phyloP scores from a whole-genome alignment of 2,113 vertebrate species.

The Mixornis gularis region DNA sequence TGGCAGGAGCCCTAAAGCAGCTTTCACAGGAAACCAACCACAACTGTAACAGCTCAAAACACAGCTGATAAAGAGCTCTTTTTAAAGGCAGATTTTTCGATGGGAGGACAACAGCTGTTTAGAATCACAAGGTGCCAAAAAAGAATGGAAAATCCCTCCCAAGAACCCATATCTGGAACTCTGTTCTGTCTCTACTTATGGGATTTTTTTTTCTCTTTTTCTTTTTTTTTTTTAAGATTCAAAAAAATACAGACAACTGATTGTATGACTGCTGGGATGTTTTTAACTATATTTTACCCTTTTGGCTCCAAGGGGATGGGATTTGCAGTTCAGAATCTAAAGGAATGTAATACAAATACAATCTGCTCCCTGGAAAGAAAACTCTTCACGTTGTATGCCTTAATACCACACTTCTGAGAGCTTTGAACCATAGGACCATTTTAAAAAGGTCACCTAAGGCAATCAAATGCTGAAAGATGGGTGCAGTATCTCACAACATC shows the following conservation, averaged over 20 bases:
- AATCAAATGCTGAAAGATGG: constrained; percentile 16
- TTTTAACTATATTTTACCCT: constrained; percentile 26
- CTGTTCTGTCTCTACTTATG: constrained; percentile 27
- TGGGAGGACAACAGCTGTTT: constrained; percentile 18
- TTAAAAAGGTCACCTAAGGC: constrained; percentile 10
- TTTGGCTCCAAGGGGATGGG: not conserved
- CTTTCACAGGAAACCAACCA: constrained; percentile 22
- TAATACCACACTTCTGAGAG: constrained; percentile 34
- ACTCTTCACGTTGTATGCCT: constrained; percentile 33
- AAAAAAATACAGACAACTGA: constrained; percentile 69
- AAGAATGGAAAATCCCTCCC: constrained; percentile 27
- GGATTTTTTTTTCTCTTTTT: not conserved
- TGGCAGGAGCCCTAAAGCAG: constrained; percentile 9
- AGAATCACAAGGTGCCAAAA: constrained; percentile 35
- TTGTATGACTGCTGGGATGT: constrained; percentile 63
- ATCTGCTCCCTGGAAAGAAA: constrained; percentile 41
- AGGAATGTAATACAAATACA: constrained; percentile 28
- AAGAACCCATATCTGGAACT: constrained; percentile 31
- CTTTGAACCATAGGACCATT: constrained; percentile 20
- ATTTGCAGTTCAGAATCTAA: constrained; percentile 40
- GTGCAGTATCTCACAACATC: constrained; percentile 18
- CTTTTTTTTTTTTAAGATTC: not conserved
- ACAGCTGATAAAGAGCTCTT: not conserved
- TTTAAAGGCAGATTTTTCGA: constrained; percentile 22
- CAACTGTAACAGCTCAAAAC: constrained; percentile 8